Base-by-base conservation (phyloP, 2,888 invertebrate genomes). In the Tigriopus californicus region DNA sequence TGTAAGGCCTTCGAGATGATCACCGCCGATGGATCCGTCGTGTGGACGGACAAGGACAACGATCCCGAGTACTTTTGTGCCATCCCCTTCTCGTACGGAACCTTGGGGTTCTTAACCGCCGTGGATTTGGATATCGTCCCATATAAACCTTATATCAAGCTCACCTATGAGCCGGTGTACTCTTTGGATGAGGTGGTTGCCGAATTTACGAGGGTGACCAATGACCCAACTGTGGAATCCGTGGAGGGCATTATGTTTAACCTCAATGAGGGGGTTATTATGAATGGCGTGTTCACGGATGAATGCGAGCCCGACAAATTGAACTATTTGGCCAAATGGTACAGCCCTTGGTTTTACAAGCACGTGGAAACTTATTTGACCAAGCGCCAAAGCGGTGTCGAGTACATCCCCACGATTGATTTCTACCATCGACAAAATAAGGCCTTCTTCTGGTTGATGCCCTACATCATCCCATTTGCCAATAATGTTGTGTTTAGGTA, bases 261-360 rank as follows among this genome's bases (percentile, higher is more conserved):
- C 49, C 74, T 75, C 64, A 74, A 82, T 40, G 71, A 74, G 53
- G 84, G 81, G 12, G 84, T 86, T 0, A 69, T 87, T 41, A 86
- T 87, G 85, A 77, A 77, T 0, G 86, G 81, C 15, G 78, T 81
- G 12, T 57, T 76, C 56, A 70, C 75, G 1, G 79, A 78, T 42
- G 73, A 75, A 65, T 81, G 63, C 44, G 53, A 22, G 58, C 33
- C 48, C 46, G 48, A 60, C 6, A 66, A 82, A 81, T 67, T 81
- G 1, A 87, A 87, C 67, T 69, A 74, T 0, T 82, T 87, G 63
- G 83, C 85, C 1, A 73, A 73, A 59, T 87, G 82, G 81, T 78
- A 83, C 68, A 81, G 85, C 62, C 82, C 84, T 8, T 87, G 86
- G 85, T 87, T 86, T 73, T 87, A 80, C 73, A 79, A 76, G 60